phyloP scores from a whole-genome alignment of 2,113 vertebrate species.

The Merops nubicus region DNA sequence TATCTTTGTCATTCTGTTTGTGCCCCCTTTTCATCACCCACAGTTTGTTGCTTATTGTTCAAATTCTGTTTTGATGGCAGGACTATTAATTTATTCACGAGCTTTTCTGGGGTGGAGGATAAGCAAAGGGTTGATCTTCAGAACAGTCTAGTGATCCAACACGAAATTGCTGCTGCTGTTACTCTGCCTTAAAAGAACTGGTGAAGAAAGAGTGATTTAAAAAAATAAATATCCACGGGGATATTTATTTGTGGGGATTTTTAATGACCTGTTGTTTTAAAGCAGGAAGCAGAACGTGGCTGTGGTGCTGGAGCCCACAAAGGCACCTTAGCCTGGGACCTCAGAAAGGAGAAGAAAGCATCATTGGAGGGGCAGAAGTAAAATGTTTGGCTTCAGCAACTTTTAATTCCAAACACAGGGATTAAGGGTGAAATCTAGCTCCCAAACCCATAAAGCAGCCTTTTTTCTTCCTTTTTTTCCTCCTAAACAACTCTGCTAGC shows the following conservation, averaged over 20 bases:
- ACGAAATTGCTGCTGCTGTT: not conserved
- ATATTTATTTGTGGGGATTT: too few species aligned
- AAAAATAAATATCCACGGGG: not conserved
- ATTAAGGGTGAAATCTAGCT: not conserved
- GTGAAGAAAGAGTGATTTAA: not conserved
- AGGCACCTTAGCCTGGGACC: not conserved
- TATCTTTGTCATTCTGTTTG: not conserved
- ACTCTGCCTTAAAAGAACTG: not conserved
- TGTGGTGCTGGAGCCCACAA: accelerated
- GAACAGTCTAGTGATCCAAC: not conserved
- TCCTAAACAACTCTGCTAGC: not conserved
- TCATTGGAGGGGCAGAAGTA: not conserved
- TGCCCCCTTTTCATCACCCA: not conserved
- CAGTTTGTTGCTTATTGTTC: not conserved
- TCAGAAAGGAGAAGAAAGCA: not conserved
- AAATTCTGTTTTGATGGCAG: not conserved
- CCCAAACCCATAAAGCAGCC: not conserved
- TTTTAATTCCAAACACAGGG: not conserved
- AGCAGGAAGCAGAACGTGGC: not conserved
- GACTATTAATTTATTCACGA: not conserved
- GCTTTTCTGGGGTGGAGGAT: not conserved
- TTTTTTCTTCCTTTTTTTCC: not conserved
- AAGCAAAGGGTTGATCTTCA: not conserved
- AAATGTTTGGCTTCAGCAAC: not conserved
- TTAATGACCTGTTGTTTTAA: not conserved